Percentiles rank a stretch among this genome's conserved stretches.
Conservation (phyloP, 2,888 invertebrate species). For the Lottia gigantea region DNA sequence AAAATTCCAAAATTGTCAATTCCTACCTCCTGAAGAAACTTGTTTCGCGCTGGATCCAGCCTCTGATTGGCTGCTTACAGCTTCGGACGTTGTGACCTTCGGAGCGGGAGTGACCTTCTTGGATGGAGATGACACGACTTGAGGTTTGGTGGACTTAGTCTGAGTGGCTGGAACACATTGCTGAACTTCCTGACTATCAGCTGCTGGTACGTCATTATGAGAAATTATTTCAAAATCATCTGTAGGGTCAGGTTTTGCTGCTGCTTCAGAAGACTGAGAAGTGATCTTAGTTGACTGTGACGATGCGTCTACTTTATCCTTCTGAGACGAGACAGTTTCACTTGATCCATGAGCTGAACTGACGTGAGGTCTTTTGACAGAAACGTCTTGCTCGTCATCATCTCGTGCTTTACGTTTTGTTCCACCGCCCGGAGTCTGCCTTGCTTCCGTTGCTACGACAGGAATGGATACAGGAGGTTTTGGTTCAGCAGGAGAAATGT, state of each 20-base stretch:
- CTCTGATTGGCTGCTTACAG: not conserved
- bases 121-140: not conserved
- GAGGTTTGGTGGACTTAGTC: not conserved
- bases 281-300: not conserved
- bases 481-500: not conserved
- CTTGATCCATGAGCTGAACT: not conserved
- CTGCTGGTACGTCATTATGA: slow-evolving; percentile 50
- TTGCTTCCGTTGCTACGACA: not conserved
- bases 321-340: not conserved
- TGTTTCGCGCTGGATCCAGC: not conserved
- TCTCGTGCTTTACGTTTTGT: slow-evolving; percentile 35
- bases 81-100: not conserved
- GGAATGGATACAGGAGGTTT: not conserved
- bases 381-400: slow-evolving; percentile 28
- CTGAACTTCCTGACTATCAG: slow-evolving; percentile 48
- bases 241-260: slow-evolving; percentile 21
- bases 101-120: slow-evolving; percentile 15
- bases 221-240: slow-evolving; percentile 56
- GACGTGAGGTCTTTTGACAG: not conserved
- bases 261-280: slow-evolving; percentile 16
- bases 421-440: slow-evolving; percentile 11
- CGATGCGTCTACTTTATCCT: slow-evolving; percentile 18
- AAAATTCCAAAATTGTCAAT: not conserved
- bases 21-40: not conserved
- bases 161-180: slow-evolving; percentile 40